Evolutionary conservation across 1,140 invertebrate species (phyloP).

Genomic region (Pantala flavescens): DNA sequence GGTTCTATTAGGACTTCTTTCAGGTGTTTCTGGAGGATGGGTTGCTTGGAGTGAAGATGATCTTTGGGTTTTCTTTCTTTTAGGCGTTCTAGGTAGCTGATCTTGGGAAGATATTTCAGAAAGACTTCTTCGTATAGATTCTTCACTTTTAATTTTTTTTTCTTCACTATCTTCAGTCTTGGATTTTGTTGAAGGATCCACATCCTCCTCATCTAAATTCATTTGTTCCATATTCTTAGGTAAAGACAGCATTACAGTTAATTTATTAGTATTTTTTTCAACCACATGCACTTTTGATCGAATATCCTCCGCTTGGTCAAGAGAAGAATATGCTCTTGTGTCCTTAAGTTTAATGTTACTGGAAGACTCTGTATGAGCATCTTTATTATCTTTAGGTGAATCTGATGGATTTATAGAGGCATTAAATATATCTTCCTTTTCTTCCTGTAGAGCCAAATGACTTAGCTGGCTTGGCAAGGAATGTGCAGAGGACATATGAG

Average conservation of each 20-base stretch:
- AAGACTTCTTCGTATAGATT: background rate
- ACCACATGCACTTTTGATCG: background rate
- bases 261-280: background rate
- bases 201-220: background rate
- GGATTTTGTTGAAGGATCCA: background rate
- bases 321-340: background rate
- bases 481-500: background rate
- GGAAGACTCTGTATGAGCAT: background rate
- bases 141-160: background rate
- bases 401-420: background rate
- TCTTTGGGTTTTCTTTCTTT: background rate
- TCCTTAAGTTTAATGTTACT: background rate
- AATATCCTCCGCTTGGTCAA: background rate
- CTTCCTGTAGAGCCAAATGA: background rate
- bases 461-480: background rate
- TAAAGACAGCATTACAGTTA: background rate
- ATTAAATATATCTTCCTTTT: background rate
- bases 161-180: background rate
- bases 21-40: background rate
- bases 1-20: background rate
- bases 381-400: background rate
- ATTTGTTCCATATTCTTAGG: background rate
- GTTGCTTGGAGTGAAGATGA: background rate
- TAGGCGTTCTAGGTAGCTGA: background rate
- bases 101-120: background rate